phyloP scores from a whole-genome alignment of 2,113 vertebrate genomes.

The Cacatua alba region DNA sequence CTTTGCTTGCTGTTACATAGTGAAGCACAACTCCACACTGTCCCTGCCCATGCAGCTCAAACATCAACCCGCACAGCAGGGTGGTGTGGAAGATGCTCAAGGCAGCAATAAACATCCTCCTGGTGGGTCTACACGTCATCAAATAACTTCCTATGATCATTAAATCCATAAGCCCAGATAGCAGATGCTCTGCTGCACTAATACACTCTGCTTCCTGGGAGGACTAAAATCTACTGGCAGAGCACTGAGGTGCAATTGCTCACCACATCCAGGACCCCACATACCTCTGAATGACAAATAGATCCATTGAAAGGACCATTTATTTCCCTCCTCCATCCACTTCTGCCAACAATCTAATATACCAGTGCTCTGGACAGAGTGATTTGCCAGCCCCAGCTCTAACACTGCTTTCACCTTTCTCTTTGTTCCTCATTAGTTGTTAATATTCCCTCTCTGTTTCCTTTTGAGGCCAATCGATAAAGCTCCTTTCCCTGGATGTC shows the following conservation, averaged over 20 bases:
- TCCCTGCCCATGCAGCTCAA: background rate
- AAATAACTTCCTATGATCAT: background rate
- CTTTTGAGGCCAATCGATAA: constrained; percentile 79
- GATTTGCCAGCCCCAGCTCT: background rate
- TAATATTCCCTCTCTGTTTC: background rate
- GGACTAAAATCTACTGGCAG: background rate
- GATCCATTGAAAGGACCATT: background rate
- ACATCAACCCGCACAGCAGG: background rate
- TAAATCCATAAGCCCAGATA: background rate
- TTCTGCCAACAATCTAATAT: background rate
- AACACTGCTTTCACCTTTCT: background rate
- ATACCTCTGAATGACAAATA: background rate
- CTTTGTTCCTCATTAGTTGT: background rate
- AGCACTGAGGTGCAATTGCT: background rate
- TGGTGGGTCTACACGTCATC: background rate
- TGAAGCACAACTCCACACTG: background rate
- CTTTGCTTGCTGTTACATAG: background rate
- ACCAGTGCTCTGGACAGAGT: background rate
- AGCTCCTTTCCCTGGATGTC: constrained; percentile 76
- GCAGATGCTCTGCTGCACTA: background rate
- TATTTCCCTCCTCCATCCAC: background rate
- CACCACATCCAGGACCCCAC: background rate
- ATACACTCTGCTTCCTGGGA: background rate
- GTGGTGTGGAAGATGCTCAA: background rate
- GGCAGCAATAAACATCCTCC: background rate